Evolutionary conservation across 1,140 invertebrate species (phyloP).

Genomic region (Platorchestia sp.): DNA sequence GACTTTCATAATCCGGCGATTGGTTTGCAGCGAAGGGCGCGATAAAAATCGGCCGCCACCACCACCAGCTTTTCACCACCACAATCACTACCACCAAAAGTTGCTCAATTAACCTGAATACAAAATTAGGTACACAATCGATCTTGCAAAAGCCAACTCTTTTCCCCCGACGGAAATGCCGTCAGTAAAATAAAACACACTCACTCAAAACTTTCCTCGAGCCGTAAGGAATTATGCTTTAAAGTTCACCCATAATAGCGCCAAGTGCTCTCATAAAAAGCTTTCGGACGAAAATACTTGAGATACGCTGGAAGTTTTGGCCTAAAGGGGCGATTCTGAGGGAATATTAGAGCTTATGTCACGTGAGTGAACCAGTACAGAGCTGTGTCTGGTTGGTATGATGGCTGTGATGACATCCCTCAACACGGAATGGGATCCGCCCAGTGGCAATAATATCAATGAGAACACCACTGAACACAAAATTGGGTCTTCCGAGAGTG

Average conservation of each 20-base stretch:
- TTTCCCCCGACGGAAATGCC: background rate
- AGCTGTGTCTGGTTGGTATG: background rate
- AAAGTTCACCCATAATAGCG: slow-evolving; percentile 22
- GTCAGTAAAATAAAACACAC: background rate
- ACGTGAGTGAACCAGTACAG: background rate
- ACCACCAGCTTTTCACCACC: background rate
- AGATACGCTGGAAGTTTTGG: background rate
- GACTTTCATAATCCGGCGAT: background rate
- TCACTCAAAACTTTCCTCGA: background rate
- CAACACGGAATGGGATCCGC: too few relatives aligned
- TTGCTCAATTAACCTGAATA: slow-evolving; percentile 1
- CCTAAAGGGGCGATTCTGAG: background rate
- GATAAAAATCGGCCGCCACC: background rate
- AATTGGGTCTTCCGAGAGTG: too few relatives aligned
- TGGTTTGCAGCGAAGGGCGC: too few relatives aligned
- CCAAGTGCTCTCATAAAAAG: background rate
- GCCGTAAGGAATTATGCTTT: background rate
- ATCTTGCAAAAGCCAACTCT: background rate
- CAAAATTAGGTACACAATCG: background rate
- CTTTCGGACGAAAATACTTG: background rate
- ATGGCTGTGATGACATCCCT: too few relatives aligned
- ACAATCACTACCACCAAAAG: background rate
- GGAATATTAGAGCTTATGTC: background rate
- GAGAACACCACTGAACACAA: too few relatives aligned
- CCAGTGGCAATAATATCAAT: too few relatives aligned